Conservation (phyloP, 2,888 invertebrate genomes). For the Eilema griseolum region DNA sequence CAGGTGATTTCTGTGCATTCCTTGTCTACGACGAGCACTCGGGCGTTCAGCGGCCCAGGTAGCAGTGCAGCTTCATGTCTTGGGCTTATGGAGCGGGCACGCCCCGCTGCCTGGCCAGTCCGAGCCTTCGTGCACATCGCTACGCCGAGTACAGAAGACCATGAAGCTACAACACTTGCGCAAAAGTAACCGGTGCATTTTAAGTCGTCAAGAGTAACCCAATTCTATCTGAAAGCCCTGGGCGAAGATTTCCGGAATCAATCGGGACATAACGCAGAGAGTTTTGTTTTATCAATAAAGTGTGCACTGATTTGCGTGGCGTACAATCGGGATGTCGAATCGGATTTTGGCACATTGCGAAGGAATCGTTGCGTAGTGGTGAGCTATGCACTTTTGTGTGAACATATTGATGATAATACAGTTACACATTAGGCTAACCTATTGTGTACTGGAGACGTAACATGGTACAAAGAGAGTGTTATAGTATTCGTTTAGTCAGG, state of each 20-base stretch:
- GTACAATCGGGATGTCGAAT: no score
- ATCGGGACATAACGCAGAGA: background rate
- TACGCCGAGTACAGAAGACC: conserved; percentile 68
- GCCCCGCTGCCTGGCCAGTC: conserved; percentile 67
- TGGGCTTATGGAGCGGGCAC: conserved; percentile 65
- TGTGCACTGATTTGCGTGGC: no score
- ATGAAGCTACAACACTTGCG: conserved; percentile 65
- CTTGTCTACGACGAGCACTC: conserved; percentile 61
- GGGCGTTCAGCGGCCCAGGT: conserved; percentile 53
- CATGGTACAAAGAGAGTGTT: no score
- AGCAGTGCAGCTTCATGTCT: conserved; percentile 68
- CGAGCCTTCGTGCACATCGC: conserved; percentile 69
- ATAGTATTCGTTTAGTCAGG: no score
- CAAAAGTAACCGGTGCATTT: conserved; percentile 51
- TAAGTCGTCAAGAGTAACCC: conserved; percentile 10
- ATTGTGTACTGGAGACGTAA: no score
- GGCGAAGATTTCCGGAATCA: no score
- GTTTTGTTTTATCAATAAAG: background rate
- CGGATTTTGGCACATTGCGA: no score
- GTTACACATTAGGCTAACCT: no score
- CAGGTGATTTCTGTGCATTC: conserved; percentile 81
- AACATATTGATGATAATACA: no score
- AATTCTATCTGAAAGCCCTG: background rate
- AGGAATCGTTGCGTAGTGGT: no score
- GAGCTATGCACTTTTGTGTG: no score